Conservation (phyloP, 2,113 vertebrate genomes). For the Nycticorax nycticorax region DNA sequence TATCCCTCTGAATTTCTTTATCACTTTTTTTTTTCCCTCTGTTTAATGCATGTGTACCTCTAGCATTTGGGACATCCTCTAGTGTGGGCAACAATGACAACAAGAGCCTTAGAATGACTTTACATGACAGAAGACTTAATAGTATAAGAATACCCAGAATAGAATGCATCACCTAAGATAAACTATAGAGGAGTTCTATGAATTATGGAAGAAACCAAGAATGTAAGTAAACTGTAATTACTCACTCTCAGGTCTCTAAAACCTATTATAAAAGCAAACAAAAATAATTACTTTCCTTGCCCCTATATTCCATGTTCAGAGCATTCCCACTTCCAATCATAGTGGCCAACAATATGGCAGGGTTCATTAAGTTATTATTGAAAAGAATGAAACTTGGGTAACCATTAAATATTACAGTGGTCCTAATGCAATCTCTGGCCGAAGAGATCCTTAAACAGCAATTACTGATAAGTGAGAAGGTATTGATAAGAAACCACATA, state of each 20-base stretch:
- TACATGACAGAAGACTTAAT: neutral
- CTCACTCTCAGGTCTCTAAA: neutral
- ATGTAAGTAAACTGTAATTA: neutral
- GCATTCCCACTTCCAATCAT: neutral
- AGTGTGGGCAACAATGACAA: neutral
- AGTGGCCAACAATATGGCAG: neutral
- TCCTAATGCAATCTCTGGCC: neutral
- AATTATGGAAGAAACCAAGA: neutral
- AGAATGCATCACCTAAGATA: neutral
- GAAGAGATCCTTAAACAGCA: neutral
- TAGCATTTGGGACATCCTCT: neutral
- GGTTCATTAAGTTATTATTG: neutral
- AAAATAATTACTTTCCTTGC: neutral
- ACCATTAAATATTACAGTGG: neutral
- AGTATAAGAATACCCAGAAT: neutral
- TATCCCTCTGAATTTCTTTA: neutral
- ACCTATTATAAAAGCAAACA: neutral
- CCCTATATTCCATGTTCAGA: neutral
- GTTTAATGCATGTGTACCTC: neutral
- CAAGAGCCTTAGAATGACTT: neutral
- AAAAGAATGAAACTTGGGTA: neutral
- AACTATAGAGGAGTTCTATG: accelerated
- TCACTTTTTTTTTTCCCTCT: neutral
- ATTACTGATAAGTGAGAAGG: neutral
- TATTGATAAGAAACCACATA: neutral